Evolutionary conservation across 1,140 invertebrate species (phyloP).

Genomic region (Halyomorpha halys): DNA sequence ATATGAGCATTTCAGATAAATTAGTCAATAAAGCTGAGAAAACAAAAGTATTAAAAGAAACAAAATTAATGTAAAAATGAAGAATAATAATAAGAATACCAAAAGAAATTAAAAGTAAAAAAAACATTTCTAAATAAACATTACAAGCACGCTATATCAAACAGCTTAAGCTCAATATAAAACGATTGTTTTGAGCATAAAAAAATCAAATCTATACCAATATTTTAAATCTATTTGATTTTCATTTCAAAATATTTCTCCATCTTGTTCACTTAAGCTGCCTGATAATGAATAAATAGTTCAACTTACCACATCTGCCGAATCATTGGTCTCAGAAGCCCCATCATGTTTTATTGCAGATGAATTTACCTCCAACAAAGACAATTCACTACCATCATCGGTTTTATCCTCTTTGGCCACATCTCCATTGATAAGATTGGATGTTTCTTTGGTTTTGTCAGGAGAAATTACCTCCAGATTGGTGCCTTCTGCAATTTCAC

Average conservation of each 20-base stretch:
- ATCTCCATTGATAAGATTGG: not conserved
- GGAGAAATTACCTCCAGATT: constrained; percentile 25
- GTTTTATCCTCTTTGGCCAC: constrained; percentile 11
- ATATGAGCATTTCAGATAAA: not conserved
- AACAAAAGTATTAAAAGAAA: constrained; percentile 9
- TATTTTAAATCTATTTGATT: no score
- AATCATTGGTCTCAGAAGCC: constrained; percentile 1
- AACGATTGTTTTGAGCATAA: no score
- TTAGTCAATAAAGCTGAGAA: constrained; percentile 14
- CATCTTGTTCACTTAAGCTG: not conserved
- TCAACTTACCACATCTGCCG: constrained; percentile 10
- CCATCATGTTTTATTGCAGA: not conserved
- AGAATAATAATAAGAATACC: no score
- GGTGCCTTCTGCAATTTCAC: constrained; percentile 18
- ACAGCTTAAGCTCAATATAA: no score
- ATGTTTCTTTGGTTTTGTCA: constrained; percentile 14
- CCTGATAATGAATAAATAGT: not conserved
- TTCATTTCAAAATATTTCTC: no score
- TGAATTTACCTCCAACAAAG: constrained; percentile 18
- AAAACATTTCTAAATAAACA: no score
- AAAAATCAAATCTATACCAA: no score
- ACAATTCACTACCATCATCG: not conserved
- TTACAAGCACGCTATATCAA: no score
- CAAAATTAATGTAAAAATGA: no score
- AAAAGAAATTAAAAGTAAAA: no score